A percentile compares a stretch with the other conserved stretches of the same genome.
phyloP scores from a whole-genome alignment of 2,888 invertebrate species.

The Trichogramma dendrolimi region DNA sequence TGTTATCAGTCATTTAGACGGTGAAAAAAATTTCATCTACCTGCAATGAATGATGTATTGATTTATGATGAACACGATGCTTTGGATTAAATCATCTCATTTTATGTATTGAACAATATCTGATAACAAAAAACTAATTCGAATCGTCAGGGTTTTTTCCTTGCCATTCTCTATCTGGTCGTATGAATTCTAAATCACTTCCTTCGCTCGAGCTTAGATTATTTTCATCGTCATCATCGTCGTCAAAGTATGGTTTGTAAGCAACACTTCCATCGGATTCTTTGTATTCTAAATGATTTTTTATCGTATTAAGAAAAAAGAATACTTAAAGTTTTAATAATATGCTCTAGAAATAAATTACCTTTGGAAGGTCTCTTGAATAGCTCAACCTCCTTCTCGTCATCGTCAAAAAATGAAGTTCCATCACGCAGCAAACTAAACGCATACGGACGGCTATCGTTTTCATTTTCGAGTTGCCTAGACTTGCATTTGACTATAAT shows the following conservation, averaged over 20 bases:
- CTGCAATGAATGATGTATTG: no score
- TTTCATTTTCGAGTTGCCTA: slow-evolving; percentile 44
- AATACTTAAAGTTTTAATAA: background rate
- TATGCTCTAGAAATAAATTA: slow-evolving; percentile 25
- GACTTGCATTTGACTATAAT: slow-evolving; percentile 57
- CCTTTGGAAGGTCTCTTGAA: slow-evolving; percentile 51
- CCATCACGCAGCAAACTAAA: slow-evolving; percentile 62
- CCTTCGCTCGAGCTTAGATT: slow-evolving; percentile 57
- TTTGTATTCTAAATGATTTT: slow-evolving; percentile 28
- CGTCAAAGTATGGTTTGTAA: slow-evolving; percentile 67
- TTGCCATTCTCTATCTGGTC: slow-evolving; percentile 46
- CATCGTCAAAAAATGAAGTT: slow-evolving; percentile 54
- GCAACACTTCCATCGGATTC: slow-evolving; percentile 27
- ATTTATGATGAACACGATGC: no score
- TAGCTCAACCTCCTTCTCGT: slow-evolving; percentile 55
- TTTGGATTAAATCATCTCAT: no score
- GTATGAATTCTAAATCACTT: slow-evolving; percentile 59
- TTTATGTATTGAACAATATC: no score
- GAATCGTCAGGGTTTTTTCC: slow-evolving; percentile 27
- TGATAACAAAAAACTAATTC: no score
- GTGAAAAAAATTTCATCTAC: no score
- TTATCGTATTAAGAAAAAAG: no score
- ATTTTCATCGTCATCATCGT: slow-evolving; percentile 68
- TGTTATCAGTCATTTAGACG: no score
- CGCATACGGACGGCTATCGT: slow-evolving; percentile 54